These are phyloP conservation scores for Troides oblongomaculatus DNA, from an alignment of 2,888 invertebrate genomes.

Conservation along the genomic window DNA sequence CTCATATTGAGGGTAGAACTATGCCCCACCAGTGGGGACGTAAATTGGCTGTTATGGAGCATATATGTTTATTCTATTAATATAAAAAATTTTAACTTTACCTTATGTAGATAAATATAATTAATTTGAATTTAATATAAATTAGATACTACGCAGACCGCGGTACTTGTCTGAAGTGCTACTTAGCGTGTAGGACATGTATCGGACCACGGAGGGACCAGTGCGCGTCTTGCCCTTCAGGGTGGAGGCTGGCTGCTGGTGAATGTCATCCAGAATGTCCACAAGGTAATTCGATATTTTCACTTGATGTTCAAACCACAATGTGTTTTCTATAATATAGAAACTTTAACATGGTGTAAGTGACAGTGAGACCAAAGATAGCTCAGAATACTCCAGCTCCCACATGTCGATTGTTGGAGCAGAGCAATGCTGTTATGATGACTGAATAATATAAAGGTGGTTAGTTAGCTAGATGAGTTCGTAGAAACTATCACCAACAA, in stretches of 20 bases:
- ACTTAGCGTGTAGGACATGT: constrained; percentile 91
- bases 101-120: background rate
- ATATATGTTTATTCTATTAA: background rate
- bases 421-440: too few relatives aligned
- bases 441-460: too few relatives aligned
- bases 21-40: too few relatives aligned
- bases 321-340: too few relatives aligned
- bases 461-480: too few relatives aligned
- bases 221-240: constrained; percentile 89
- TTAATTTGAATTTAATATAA: background rate
- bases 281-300: constrained; percentile 43
- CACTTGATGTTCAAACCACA: background rate
- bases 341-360: too few relatives aligned
- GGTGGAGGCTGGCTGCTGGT: constrained; percentile 90
- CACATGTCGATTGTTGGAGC: too few relatives aligned
- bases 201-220: constrained; percentile 91
- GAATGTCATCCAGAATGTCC: constrained; percentile 93
- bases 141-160: constrained; percentile 91
- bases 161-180: constrained; percentile 90
- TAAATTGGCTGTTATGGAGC: too few relatives aligned
- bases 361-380: too few relatives aligned
- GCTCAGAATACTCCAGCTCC: too few relatives aligned
- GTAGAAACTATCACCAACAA: too few relatives aligned
- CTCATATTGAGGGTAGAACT: too few relatives aligned
- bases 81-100: background rate